Evolutionary conservation across 2,888 invertebrate genomes (phyloP).

Genomic region (Drosophila ochracea): DNA sequence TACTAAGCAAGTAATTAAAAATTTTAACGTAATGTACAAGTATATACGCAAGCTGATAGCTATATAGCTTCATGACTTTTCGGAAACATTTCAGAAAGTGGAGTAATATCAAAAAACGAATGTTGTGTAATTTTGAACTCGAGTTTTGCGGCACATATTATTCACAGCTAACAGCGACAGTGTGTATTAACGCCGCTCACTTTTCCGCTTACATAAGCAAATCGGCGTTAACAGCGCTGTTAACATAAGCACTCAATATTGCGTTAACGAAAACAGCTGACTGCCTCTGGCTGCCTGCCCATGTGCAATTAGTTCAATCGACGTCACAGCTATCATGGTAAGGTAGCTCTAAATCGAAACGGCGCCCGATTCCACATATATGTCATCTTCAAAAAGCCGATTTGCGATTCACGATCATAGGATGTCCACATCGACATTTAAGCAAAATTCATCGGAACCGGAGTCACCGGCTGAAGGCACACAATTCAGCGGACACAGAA

Average conservation of each 20-base stretch:
- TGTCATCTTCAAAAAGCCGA: constrained; percentile 60
- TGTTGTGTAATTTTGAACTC: constrained; percentile 45
- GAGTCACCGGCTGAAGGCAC: constrained; percentile 34
- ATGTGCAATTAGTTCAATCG: constrained; percentile 53
- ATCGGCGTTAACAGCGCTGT: constrained; percentile 36
- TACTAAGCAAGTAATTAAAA: background rate
- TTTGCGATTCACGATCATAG: constrained; percentile 54
- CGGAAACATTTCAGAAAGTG: constrained; percentile 15
- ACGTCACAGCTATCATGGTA: constrained; percentile 48
- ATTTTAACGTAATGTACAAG: background rate
- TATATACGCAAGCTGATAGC: background rate
- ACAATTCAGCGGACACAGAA: constrained; percentile 30
- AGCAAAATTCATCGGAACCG: constrained; percentile 28
- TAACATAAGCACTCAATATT: constrained; percentile 23
- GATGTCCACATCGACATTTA: constrained; percentile 60
- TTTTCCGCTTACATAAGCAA: constrained; percentile 43
- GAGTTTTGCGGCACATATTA: constrained; percentile 27
- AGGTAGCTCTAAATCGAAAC: constrained; percentile 45
- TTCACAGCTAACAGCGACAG: constrained; percentile 24
- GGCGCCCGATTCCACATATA: constrained; percentile 51
- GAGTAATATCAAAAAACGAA: constrained; percentile 48
- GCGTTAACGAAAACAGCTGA: constrained; percentile 52
- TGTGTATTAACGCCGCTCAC: constrained; percentile 40
- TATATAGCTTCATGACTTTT: constrained; percentile 20
- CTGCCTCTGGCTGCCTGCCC: constrained; percentile 48